A percentile compares a stretch with the other conserved stretches of the same genome.
These are phyloP conservation scores for Eolophus roseicapilla DNA, from an alignment of 2,113 vertebrate species.

Conservation along the genomic window DNA sequence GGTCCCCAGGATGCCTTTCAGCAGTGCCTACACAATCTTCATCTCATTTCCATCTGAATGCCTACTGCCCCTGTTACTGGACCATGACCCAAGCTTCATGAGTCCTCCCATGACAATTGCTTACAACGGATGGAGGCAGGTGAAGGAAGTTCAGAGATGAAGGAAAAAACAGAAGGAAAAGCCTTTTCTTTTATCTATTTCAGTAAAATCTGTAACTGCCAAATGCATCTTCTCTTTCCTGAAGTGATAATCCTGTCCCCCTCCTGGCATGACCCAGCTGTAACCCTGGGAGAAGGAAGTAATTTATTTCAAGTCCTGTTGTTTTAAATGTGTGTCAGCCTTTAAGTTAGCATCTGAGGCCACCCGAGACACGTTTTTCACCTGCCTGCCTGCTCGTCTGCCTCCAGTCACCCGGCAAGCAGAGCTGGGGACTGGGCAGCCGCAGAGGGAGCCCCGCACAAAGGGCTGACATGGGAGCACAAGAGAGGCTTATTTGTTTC, in stretches of 20 bases:
- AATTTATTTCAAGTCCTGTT: constrained; percentile 61
- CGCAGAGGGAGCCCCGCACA: neutral
- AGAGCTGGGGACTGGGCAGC: constrained; percentile 21
- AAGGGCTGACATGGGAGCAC: constrained; percentile 24
- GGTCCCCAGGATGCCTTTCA: neutral
- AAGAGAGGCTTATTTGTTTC: constrained; percentile 56
- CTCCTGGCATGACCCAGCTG: constrained; percentile 61
- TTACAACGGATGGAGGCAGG: neutral
- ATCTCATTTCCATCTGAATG: neutral
- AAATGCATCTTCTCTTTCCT: constrained; percentile 73
- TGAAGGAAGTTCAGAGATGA: constrained; percentile 53
- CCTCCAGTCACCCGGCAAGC: constrained; percentile 4
- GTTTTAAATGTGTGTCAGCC: constrained; percentile 6
- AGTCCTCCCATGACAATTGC: neutral
- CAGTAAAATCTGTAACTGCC: constrained; percentile 56
- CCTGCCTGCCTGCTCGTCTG: constrained; percentile 55
- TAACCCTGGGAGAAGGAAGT: constrained; percentile 67
- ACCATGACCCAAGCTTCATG: neutral
- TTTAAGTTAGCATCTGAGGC: neutral
- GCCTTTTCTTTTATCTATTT: constrained; percentile 70
- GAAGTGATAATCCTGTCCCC: constrained; percentile 62
- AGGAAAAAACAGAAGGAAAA: constrained; percentile 15
- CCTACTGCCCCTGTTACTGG: neutral
- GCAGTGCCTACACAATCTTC: neutral
- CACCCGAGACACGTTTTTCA: constrained; percentile 31